These are phyloP conservation scores for Trypoxylon attenuatum DNA, from an alignment of 2,888 invertebrate genomes.

Conservation along the genomic window DNA sequence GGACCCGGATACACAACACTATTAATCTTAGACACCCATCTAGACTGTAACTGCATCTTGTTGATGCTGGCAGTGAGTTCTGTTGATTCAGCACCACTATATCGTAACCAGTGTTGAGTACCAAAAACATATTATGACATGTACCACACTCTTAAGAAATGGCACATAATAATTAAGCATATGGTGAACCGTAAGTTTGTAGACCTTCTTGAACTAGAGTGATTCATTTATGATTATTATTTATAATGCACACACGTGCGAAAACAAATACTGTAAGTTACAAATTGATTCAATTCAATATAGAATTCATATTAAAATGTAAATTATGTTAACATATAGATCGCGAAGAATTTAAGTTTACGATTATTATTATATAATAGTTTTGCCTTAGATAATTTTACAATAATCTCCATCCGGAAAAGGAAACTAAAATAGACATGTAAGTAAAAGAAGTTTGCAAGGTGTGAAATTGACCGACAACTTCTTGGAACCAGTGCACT, in stretches of 20 bases:
- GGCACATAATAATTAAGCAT: background rate
- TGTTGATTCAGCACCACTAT: conserved; percentile 62
- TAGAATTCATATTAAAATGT: too few relatives aligned
- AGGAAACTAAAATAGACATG: background rate
- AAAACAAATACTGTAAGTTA: too few relatives aligned
- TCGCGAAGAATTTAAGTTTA: too few relatives aligned
- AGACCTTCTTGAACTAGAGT: too few relatives aligned
- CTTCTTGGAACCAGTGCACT: conserved; percentile 9
- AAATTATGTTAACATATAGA: too few relatives aligned
- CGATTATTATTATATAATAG: too few relatives aligned
- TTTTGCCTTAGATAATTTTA: too few relatives aligned
- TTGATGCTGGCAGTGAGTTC: conserved; percentile 64
- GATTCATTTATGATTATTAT: too few relatives aligned
- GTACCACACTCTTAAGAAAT: conserved; percentile 13
- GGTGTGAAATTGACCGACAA: conserved; percentile 14
- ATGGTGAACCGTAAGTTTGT: too few relatives aligned
- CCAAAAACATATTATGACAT: conserved; percentile 49
- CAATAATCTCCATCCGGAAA: background rate
- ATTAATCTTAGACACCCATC: conserved; percentile 38
- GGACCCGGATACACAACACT: conserved; percentile 42
- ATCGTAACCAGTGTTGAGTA: conserved; percentile 38
- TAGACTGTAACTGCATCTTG: conserved; percentile 51
- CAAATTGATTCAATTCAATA: too few relatives aligned
- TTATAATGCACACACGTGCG: too few relatives aligned
- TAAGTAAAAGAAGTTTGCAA: background rate